A percentile compares a stretch with the other conserved stretches of the same genome.
Evolutionary conservation across 2,888 invertebrate species (phyloP).

Genomic region (Argynnis bischoffii): DNA sequence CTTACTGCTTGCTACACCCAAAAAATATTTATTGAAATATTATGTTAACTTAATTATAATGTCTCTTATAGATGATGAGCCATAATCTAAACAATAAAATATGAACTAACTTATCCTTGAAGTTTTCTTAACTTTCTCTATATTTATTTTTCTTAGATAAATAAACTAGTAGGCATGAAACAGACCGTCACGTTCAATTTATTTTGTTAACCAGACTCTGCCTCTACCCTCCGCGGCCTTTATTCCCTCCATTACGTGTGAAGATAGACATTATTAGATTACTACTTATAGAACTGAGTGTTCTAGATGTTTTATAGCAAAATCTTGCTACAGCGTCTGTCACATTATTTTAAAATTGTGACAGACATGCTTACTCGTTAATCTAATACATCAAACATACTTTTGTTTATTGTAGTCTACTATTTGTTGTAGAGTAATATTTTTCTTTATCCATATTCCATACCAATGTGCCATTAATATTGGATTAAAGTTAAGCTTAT

Average conservation of each 20-base stretch:
- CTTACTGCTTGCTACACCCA: no score
- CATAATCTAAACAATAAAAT: no score
- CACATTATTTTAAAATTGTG: constrained; percentile 1
- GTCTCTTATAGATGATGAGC: no score
- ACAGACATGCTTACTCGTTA: constrained; percentile 11
- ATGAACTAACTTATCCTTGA: neutral
- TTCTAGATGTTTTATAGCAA: neutral
- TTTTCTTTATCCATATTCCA: no score
- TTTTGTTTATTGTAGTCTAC: neutral
- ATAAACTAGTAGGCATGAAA: constrained; percentile 37
- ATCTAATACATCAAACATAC: constrained; percentile 7
- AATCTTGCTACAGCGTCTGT: neutral
- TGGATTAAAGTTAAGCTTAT: no score
- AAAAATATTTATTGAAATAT: no score
- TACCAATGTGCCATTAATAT: no score
- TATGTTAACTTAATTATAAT: no score
- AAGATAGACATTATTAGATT: constrained; percentile 33
- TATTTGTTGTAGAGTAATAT: no score
- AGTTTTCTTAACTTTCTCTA: constrained; percentile 23
- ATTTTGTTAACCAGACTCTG: constrained; percentile 36
- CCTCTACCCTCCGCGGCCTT: constrained; percentile 32
- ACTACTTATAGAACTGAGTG: constrained; percentile 27
- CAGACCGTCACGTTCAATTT: constrained; percentile 41
- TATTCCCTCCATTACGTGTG: constrained; percentile 33
- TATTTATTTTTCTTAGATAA: constrained; percentile 33